Evolutionary conservation across 2,797 vertebrate species (phyloP).

Genomic region (Helostoma temminkii): DNA sequence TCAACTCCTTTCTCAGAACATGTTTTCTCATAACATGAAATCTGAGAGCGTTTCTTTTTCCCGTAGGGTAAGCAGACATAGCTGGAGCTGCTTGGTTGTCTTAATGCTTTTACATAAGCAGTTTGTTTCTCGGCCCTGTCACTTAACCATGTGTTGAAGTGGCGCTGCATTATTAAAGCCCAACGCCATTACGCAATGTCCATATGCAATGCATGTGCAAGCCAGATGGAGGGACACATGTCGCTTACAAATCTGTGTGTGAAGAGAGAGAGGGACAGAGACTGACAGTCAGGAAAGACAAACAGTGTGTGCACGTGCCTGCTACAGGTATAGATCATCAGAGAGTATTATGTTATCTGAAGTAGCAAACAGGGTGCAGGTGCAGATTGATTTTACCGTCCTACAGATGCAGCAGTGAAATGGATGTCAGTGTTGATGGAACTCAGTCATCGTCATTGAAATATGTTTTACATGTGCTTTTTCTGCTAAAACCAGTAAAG

Average conservation of each 20-base stretch:
- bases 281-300: background rate
- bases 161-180: slow-evolving; percentile 44
- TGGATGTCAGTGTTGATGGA: too few species aligned
- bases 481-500: background rate
- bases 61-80: slow-evolving; percentile 27
- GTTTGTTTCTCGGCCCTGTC: slow-evolving; percentile 57
- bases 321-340: slow-evolving; percentile 38
- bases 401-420: background rate
- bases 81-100: slow-evolving; percentile 41
- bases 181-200: slow-evolving; percentile 70
- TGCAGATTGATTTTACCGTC: too few species aligned
- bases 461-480: too few species aligned
- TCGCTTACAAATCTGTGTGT: slow-evolving; percentile 67
- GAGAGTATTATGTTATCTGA: background rate
- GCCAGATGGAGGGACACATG: slow-evolving; percentile 75
- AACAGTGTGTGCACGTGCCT: slow-evolving; percentile 13
- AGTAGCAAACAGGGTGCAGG: background rate
- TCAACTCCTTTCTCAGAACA: slow-evolving; percentile 22
- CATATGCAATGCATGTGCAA: slow-evolving; percentile 60
- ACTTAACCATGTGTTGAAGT: slow-evolving; percentile 51
- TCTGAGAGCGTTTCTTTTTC: background rate
- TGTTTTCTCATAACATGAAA: slow-evolving; percentile 46
- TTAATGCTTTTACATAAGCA: slow-evolving; percentile 81
- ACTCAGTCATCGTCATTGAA: too few species aligned
- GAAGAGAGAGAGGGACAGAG: background rate